phyloP scores from a whole-genome alignment of 2,888 invertebrate species.

The Morpho deidamia region DNA sequence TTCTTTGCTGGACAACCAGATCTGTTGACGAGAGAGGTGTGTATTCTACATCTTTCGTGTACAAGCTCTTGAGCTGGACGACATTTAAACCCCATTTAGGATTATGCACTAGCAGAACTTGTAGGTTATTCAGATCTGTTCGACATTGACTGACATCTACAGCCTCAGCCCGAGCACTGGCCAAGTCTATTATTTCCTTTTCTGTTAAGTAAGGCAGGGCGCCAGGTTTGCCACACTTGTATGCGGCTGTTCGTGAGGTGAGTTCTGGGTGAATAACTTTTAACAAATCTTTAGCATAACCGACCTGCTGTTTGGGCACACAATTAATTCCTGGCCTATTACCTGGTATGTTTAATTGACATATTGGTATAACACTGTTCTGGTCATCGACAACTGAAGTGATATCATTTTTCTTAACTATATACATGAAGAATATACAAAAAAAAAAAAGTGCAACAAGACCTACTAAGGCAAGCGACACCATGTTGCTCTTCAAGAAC shows the following conservation, averaged over 20 bases:
- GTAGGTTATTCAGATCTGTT: constrained; percentile 80
- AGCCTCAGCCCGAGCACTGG: constrained; percentile 47
- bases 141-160: constrained; percentile 65
- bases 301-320: constrained; percentile 79
- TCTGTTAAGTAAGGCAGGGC: constrained; percentile 80
- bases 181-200: constrained; percentile 79
- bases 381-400: constrained; percentile 72
- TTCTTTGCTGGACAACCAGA: constrained; percentile 69
- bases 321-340: constrained; percentile 81
- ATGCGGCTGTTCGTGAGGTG: constrained; percentile 75
- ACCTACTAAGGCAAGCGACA: constrained; percentile 81
- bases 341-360: constrained; percentile 70
- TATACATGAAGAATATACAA: constrained; percentile 81
- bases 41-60: constrained; percentile 56
- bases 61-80: constrained; percentile 58
- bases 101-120: constrained; percentile 83
- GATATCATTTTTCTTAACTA: constrained; percentile 81
- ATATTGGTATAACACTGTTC: constrained; percentile 78
- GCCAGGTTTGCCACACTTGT: constrained; percentile 74
- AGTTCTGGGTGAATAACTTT: constrained; percentile 82
- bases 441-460: constrained; percentile 82
- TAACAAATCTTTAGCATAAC: constrained; percentile 80
- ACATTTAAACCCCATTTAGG: constrained; percentile 85
- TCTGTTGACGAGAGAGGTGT: constrained; percentile 57
- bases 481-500: constrained; percentile 79